Base-by-base conservation (phyloP, 2,797 vertebrate species). In the Tragopan temminckii region DNA sequence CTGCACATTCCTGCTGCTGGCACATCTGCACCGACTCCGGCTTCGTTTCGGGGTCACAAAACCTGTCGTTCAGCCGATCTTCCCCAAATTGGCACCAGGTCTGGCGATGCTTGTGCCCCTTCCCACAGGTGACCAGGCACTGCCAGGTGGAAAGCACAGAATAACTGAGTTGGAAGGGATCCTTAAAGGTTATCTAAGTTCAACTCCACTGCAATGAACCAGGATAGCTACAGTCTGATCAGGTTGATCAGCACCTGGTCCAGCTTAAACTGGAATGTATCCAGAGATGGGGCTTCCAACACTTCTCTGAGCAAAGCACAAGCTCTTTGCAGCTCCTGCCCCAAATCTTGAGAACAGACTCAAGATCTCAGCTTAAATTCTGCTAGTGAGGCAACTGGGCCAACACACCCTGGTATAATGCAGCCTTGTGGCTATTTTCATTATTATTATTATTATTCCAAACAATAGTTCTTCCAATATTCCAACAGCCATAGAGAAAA, bases 61-160 rank as follows among this genome's bases (percentile, higher is more conserved):
- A 98, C 45, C 97, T 97, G 94, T 99, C 99, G 1, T 98, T 99
- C 31, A 99, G 89, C 13, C 97, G 98, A 71, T 99, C 99, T 94
- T 99, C 99, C 52, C 99, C 99, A 88, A 99, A 99, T 97, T 99
- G 99, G 97, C 99, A 99, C 99, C 99, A 99, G 1, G 98, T 98
- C 97, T 99, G 99, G 25, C 99, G 98, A 94, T 99, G 99, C 93
- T 99, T 99, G 85, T 99, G 99, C 76, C 99, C 99, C 96, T 99
- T 99, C 13, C 99, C 99, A 8, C 99, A 99, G 38, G 99, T 99
- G 96, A 99, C 99, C 79, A 99, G 97, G 96, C 99, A 99, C 99
- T 99, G 98, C 0, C 43, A 97, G 42, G 76, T 86, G 89, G 77
- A 57, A 78, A 82, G 16, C 2, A 0, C 15, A 18, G 16, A 31